Percentiles rank a stretch among this genome's conserved stretches.
Conservation (phyloP, 2,113 vertebrate species). For the Nothobranchius kuhntae region DNA sequence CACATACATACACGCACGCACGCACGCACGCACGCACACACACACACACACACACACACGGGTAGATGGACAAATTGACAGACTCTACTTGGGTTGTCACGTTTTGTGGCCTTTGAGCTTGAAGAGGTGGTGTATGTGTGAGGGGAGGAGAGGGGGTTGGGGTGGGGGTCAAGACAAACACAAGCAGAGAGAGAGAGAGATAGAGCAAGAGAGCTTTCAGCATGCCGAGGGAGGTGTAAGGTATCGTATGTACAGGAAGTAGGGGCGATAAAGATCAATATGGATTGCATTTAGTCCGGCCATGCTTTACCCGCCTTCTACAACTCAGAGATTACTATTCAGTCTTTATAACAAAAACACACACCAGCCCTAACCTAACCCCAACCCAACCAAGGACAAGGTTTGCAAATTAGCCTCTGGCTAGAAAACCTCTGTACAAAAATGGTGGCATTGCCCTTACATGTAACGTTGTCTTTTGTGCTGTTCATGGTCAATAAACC, state of each 20-base stretch:
- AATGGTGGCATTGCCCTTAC: too few relatives aligned
- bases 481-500: too few relatives aligned
- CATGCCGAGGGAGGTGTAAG: slow-evolving; percentile 51
- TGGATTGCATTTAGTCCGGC: slow-evolving; percentile 65
- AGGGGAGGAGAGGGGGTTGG: not conserved
- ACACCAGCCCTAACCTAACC: not conserved
- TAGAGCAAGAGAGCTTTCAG: slow-evolving; percentile 64
- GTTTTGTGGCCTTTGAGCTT: slow-evolving; percentile 44
- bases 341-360: slow-evolving; percentile 30
- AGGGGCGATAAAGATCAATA: slow-evolving; percentile 73
- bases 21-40: not conserved
- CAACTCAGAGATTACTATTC: slow-evolving; percentile 10
- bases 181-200: slow-evolving; percentile 3
- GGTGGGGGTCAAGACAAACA: not conserved
- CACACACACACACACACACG: slow-evolving; percentile 30
- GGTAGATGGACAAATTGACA: slow-evolving; percentile 22
- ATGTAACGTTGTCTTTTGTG: too few relatives aligned
- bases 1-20: slow-evolving; percentile 17
- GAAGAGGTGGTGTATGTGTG: not conserved
- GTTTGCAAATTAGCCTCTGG: too few relatives aligned
- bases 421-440: too few relatives aligned
- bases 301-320: slow-evolving; percentile 45
- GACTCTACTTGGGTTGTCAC: slow-evolving; percentile 20
- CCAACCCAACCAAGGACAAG: too few relatives aligned
- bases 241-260: slow-evolving; percentile 74